Base-by-base conservation (phyloP, 2,888 invertebrate genomes). In the Hypomecis atomaria region DNA sequence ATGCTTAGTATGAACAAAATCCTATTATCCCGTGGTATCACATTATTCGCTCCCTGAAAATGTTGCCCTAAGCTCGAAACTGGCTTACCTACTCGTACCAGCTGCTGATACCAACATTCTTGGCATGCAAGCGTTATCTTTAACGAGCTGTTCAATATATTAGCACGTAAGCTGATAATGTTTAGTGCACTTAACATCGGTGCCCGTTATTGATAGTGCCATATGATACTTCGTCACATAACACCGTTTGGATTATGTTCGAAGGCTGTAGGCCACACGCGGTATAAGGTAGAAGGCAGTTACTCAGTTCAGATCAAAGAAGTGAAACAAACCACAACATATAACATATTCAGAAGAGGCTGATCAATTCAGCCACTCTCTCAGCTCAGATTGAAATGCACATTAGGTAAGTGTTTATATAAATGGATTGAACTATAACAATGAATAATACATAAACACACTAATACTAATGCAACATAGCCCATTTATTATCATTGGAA, bases 81-180 rank as follows among this genome's bases (percentile, higher is more conserved):
- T 44, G 59, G 62, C 65, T 59, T 49, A 60, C n/a, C n/a, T n/a
- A n/a, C n/a, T n/a, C n/a, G n/a, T n/a, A n/a, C 54, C 66, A 69
- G 71, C 76, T 79, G 77, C 72, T 81, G 79, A 75, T 78, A 76
- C 75, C 72, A 71, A 81, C 78, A 78, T 75, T 77, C 73, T 69
- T 73, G 74, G 76, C 76, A 71, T 76, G 72, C 76, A 71, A 72
- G 71, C 76, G 78, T 83, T 82, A 85, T 81, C 80, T 81, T 66
- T 74, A 79, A 83, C 78, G 77, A 78, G 78, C 78, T 80, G 75
- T 77, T 81, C 81, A 80, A 81, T 84, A 84, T 82, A 85, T 85
- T 82, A 85, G 76, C 79, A 77, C 77, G 76, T 78, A 81, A 84
- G 82, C 83, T 80, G 78, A 77, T 85, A 84, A 84, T 81, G 83